phyloP scores from a whole-genome alignment of 2,113 vertebrate genomes.

The Sturnus vulgaris region DNA sequence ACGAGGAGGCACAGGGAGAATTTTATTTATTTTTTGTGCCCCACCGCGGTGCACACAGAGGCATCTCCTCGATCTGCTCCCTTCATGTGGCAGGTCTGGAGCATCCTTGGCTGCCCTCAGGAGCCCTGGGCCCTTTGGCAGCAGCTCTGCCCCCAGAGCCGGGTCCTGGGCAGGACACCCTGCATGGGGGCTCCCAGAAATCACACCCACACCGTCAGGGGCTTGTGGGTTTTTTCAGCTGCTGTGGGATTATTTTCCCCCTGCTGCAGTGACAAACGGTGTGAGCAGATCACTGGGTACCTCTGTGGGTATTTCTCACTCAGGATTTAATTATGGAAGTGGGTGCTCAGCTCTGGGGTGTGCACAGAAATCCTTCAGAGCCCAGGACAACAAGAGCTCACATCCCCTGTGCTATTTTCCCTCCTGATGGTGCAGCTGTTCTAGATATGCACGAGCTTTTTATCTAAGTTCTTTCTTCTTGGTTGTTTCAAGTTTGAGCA shows the following conservation, averaged over 20 bases:
- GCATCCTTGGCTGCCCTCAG: too few species aligned
- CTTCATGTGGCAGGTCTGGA: too few species aligned
- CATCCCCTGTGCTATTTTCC: accelerated
- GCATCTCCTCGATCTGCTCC: too few species aligned
- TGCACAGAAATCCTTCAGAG: neutral
- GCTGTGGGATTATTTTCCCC: neutral
- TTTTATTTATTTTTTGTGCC: too few species aligned
- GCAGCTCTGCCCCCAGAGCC: too few species aligned
- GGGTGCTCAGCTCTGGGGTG: neutral
- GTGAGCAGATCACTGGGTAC: neutral
- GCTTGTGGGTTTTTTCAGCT: accelerated
- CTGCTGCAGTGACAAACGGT: neutral
- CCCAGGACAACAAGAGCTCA: neutral
- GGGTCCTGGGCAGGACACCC: too few species aligned
- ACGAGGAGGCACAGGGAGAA: too few species aligned
- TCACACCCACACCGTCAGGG: too few species aligned
- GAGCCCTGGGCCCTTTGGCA: too few species aligned
- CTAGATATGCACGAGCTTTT: neutral
- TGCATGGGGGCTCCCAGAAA: too few species aligned
- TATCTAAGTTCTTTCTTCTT: neutral
- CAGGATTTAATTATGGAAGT: neutral
- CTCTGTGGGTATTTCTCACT: neutral
- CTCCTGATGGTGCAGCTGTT: neutral
- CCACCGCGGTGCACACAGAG: too few species aligned
- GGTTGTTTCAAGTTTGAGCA: neutral